These are phyloP conservation scores for Leucosticte australis DNA, from an alignment of 2,113 vertebrate genomes.

Conservation along the genomic window DNA sequence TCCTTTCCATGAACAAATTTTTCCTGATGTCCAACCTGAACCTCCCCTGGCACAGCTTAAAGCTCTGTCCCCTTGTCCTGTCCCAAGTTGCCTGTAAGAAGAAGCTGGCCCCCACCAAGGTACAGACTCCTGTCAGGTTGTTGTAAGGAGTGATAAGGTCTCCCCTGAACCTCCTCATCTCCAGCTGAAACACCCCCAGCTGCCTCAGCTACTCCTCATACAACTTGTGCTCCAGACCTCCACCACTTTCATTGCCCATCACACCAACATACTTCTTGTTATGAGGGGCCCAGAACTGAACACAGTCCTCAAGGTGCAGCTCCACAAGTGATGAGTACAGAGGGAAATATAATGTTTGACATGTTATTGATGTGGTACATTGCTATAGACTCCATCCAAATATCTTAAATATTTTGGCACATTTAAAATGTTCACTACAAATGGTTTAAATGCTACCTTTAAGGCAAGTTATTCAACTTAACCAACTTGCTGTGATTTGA, in stretches of 20 bases:
- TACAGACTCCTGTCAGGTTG: background rate
- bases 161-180: background rate
- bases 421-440: background rate
- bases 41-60: background rate
- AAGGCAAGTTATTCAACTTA: background rate
- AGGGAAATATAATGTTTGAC: background rate
- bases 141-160: background rate
- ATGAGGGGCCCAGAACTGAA: background rate
- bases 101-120: too few species aligned
- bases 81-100: background rate
- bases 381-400: background rate
- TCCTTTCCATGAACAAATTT: background rate
- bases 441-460: background rate
- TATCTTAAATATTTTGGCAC: background rate
- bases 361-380: background rate
- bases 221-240: background rate
- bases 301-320: background rate
- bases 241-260: background rate
- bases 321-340: background rate
- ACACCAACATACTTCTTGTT: background rate
- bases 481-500: background rate
- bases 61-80: background rate
- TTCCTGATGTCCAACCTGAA: background rate
- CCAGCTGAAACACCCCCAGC: background rate
- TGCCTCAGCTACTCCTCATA: background rate